A percentile compares a stretch with the other conserved stretches of the same genome.
Conservation (phyloP, 2,113 vertebrate species). For the Phainopepla nitens region DNA sequence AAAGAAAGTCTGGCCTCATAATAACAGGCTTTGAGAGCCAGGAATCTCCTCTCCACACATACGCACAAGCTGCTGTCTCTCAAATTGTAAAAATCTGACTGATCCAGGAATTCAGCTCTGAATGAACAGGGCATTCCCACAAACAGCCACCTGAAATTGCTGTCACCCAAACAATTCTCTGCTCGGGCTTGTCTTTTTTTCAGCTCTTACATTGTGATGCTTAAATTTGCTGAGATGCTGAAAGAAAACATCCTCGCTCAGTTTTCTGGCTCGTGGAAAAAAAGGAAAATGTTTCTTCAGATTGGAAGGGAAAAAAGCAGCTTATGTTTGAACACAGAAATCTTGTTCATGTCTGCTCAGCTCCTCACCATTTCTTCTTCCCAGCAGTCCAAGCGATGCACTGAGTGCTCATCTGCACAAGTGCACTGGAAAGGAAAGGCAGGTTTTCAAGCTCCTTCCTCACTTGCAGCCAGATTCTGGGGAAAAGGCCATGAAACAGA, state of each 20-base stretch:
- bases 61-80: conserved; percentile 32
- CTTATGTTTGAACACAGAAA: background rate
- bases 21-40: conserved; percentile 46
- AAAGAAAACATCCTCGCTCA: background rate
- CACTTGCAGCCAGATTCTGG: background rate
- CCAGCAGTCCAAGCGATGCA: background rate
- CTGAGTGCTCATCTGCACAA: background rate
- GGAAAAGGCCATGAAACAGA: background rate
- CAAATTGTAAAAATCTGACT: background rate
- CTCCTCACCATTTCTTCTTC: background rate
- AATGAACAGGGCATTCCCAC: background rate
- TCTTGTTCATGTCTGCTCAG: background rate
- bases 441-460: background rate
- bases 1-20: conserved; percentile 52
- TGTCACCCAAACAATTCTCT: background rate
- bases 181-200: background rate
- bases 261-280: background rate
- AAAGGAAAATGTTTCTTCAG: background rate
- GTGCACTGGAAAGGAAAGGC: background rate
- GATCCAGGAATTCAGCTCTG: background rate
- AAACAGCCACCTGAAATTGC: background rate
- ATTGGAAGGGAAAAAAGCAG: background rate
- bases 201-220: background rate
- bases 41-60: conserved; percentile 29
- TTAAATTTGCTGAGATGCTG: background rate